Evolutionary conservation across 2,113 vertebrate genomes (phyloP), one percentile per base, ranked within the genome.

Genomic region (Ceratotherium simum): DNA sequence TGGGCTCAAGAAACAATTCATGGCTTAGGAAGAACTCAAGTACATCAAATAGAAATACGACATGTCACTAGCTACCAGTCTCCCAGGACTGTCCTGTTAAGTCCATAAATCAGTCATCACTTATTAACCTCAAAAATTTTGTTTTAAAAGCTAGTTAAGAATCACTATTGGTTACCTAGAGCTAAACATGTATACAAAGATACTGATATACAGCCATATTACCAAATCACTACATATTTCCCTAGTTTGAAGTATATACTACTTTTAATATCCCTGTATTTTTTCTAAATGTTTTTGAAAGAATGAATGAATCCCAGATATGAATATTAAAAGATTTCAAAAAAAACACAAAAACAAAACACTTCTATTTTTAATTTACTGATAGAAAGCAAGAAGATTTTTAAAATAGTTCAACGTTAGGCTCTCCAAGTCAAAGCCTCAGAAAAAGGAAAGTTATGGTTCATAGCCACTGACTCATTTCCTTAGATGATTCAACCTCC

Each of bases 401-500:
- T 91, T 10, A 5, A 78, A 90, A 58, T 39, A 33, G 96, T 90
- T 92, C 90, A 69, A 3, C 1, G 0, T 76, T 73, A 67, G 94
- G 29, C 42, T 73, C 81, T 96, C 94, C 58, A 91, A 97, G 88
- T 95, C 90, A 98, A 88, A 91, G 73, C 29, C 79, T 90, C 64
- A 93, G 95, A 91, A 97, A 97, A 97, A 98, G 64, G 96, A 98
- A 97, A 97, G 97, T 95, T 88, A 72, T 29, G 80, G 94, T 91
- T 97, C 94, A 42, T 25, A 97, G 95, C 72, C 48, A 76, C 46
- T 98, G 94, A 97, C 90, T 97, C 97, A 97, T 92, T 97, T 97
- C 97, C 96, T 97, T 79, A 56, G 81, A 93, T 98, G 98, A 97
- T 87, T 98, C 97, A 97, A 82, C 82, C 92, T 90, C 25, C 60